Evolutionary conservation across 2,888 invertebrate species (phyloP).

Genomic region (Polylopha cassiicola): DNA sequence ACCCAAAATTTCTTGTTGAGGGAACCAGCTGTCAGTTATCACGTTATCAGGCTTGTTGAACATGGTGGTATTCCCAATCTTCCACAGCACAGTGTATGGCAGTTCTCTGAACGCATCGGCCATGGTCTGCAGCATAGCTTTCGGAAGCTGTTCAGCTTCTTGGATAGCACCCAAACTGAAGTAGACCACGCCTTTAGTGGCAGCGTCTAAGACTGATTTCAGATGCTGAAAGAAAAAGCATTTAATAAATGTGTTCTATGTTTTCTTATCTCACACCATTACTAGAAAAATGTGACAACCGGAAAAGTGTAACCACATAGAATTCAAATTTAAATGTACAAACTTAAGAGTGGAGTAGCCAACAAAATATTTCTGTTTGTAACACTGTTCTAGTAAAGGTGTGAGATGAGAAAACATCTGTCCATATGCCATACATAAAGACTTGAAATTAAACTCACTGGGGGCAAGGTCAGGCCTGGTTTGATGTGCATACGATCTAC

Average conservation of each 20-base stretch:
- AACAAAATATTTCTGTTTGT: too few species aligned
- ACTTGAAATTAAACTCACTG: slow-evolving; percentile 38
- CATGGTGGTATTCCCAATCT: slow-evolving; percentile 62
- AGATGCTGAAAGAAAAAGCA: slow-evolving; percentile 47
- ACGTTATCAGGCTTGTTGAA: slow-evolving; percentile 65
- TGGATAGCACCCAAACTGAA: slow-evolving; percentile 73
- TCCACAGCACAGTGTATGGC: slow-evolving; percentile 72
- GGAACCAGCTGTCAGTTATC: slow-evolving; percentile 67
- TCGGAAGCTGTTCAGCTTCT: slow-evolving; percentile 59
- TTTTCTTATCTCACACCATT: too few species aligned
- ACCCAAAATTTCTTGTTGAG: slow-evolving; percentile 77
- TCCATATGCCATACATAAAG: neutral
- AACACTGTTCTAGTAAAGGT: too few species aligned
- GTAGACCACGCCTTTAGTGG: slow-evolving; percentile 64
- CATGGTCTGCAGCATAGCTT: slow-evolving; percentile 52
- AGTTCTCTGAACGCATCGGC: slow-evolving; percentile 65
- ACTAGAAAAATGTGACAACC: too few species aligned
- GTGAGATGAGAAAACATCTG: too few species aligned
- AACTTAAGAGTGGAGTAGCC: too few species aligned
- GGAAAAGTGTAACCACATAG: too few species aligned
- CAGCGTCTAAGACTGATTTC: slow-evolving; percentile 50
- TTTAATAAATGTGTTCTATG: too few species aligned
- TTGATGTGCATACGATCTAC: slow-evolving; percentile 64
- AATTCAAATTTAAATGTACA: too few species aligned
- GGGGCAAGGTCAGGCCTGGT: slow-evolving; percentile 46